Percentiles rank a stretch among this genome's conserved stretches.
phyloP scores from a whole-genome alignment of 2,113 vertebrate species.

The Psephotus haematonotus region DNA sequence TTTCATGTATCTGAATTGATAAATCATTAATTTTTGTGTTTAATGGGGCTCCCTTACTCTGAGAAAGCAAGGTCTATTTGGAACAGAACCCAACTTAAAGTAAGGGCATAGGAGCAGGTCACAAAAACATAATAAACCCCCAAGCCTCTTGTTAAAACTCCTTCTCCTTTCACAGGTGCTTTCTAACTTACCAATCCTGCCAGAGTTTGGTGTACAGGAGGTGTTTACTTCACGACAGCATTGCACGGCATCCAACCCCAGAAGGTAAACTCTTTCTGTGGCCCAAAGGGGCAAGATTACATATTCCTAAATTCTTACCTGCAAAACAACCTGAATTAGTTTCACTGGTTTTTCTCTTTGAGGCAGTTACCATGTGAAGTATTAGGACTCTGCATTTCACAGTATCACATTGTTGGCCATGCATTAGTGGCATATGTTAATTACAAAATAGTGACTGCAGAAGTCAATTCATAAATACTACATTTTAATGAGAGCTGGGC shows the following conservation, averaged over 20 bases:
- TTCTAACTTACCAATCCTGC: constrained; percentile 93
- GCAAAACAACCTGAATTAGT: neutral
- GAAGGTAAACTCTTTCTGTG: constrained; percentile 82
- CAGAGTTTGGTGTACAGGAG: constrained; percentile 91
- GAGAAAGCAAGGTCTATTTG: neutral
- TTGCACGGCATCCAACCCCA: constrained; percentile 86
- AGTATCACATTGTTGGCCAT: neutral
- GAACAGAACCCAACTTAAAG: neutral
- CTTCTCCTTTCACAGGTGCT: constrained; percentile 85
- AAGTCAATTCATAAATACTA: neutral
- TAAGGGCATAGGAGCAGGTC: neutral
- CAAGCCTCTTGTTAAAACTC: neutral
- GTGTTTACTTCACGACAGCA: constrained; percentile 93
- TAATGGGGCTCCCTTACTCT: neutral
- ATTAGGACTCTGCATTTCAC: neutral
- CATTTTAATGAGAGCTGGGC: neutral
- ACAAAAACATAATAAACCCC: neutral
- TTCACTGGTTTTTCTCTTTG: neutral
- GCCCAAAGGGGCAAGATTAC: neutral
- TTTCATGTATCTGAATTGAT: neutral
- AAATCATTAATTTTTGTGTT: neutral
- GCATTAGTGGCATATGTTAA: neutral
- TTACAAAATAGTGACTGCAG: neutral
- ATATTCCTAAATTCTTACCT: neutral
- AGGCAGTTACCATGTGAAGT: neutral